A percentile compares a stretch with the other conserved stretches of the same genome.
Conservation (phyloP, 2,797 vertebrate genomes). For the Streptopelia turtur region DNA sequence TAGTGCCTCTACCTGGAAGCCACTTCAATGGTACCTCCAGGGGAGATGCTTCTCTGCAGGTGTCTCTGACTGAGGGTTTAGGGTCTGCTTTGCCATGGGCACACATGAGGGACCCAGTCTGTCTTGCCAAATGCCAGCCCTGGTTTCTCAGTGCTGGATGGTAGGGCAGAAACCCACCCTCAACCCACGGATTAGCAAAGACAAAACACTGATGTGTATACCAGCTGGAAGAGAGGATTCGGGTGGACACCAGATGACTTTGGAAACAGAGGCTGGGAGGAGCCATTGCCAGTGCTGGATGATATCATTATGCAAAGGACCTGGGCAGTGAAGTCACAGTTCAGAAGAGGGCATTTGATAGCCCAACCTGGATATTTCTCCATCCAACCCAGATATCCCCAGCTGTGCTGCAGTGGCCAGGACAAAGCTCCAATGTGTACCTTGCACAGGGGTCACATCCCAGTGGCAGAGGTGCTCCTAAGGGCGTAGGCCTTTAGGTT, state of each 20-base stretch:
- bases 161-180: not conserved
- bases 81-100: not conserved
- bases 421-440: accelerated
- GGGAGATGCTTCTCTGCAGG: not conserved
- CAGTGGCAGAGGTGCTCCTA: not conserved
- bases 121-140: not conserved
- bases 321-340: not conserved
- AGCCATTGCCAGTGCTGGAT: accelerated
- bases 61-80: not conserved
- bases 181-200: not conserved
- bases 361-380: not conserved
- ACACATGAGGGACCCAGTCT: not conserved
- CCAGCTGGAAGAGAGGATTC: accelerated
- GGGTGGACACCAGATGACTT: not conserved
- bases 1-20: not conserved
- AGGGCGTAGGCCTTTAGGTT: accelerated
- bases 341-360: not conserved
- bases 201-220: not conserved
- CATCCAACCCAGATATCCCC: not conserved
- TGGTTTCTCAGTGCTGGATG: not conserved
- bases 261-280: not conserved
- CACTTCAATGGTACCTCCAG: not conserved
- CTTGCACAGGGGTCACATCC: accelerated
- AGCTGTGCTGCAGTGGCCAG: not conserved
- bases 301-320: not conserved